phyloP scores from a whole-genome alignment of 2,113 vertebrate genomes.

The Spheniscus mendiculus region DNA sequence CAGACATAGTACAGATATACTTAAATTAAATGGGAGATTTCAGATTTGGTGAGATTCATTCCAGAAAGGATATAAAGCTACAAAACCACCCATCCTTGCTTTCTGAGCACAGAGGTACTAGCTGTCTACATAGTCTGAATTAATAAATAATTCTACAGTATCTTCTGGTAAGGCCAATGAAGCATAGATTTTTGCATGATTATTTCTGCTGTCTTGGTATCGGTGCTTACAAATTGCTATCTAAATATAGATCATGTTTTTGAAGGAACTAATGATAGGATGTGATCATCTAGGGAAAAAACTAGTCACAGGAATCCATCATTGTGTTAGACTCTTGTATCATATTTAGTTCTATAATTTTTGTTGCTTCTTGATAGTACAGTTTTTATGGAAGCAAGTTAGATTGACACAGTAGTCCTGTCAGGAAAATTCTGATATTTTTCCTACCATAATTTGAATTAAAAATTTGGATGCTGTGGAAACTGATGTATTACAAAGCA shows the following conservation, averaged over 20 bases:
- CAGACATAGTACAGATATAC: neutral
- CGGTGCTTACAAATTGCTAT: neutral
- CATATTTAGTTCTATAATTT: neutral
- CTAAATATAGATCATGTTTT: neutral
- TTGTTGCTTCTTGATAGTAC: neutral
- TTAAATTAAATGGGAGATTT: neutral
- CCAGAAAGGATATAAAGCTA: neutral
- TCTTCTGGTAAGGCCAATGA: neutral
- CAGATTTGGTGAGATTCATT: neutral
- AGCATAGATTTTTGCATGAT: neutral
- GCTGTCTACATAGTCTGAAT: neutral
- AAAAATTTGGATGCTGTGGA: neutral
- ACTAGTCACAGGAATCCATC: neutral
- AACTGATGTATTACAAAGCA: neutral
- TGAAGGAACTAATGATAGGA: neutral
- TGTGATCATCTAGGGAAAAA: neutral
- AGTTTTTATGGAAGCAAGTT: neutral
- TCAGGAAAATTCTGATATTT: neutral
- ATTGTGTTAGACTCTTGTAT: neutral
- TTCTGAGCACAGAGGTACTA: neutral
- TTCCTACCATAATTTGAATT: neutral
- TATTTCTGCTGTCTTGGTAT: neutral
- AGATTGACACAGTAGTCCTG: neutral
- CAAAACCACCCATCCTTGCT: neutral
- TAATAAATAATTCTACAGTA: neutral